Percentiles rank a stretch among this genome's conserved stretches.
Conservation (phyloP, 2,797 vertebrate genomes). For the Limnodromus scolopaceus region DNA sequence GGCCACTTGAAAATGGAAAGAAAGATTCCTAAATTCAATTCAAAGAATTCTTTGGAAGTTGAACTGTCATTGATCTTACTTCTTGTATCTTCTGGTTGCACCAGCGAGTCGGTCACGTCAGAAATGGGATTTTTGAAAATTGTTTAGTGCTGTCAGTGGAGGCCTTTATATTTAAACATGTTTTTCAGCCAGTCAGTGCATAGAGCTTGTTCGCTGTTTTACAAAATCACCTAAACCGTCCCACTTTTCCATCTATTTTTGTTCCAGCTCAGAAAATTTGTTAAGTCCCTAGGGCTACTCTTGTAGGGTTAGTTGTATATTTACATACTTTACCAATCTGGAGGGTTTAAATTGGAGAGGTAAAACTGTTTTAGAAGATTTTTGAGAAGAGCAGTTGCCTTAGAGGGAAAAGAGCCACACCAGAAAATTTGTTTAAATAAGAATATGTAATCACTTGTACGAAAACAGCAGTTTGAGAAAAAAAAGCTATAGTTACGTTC, state of each 20-base stretch:
- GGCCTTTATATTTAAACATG: not conserved
- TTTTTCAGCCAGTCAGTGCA: not conserved
- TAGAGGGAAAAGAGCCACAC: not conserved
- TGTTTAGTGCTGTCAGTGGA: not conserved
- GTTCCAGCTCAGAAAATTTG: not conserved
- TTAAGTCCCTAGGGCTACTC: not conserved
- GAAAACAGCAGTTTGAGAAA: not conserved
- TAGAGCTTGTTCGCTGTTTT: not conserved
- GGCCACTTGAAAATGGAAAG: not conserved
- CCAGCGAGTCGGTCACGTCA: not conserved
- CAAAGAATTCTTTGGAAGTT: not conserved
- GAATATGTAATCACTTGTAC: not conserved
- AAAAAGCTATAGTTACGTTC: not conserved
- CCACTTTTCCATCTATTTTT: not conserved
- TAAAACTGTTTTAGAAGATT: not conserved
- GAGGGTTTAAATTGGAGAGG: not conserved
- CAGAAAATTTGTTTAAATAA: not conserved
- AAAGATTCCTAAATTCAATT: not conserved
- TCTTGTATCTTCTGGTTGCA: not conserved
- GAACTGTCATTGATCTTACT: not conserved
- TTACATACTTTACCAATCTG: not conserved
- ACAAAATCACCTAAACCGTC: not conserved
- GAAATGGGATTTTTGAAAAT: not conserved
- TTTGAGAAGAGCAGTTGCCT: not conserved
- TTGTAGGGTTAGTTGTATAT: not conserved